Evolutionary conservation across 2,113 vertebrate species (phyloP), one percentile per base, ranked within the genome.

Genomic region (Macroglossus sobrinus): DNA sequence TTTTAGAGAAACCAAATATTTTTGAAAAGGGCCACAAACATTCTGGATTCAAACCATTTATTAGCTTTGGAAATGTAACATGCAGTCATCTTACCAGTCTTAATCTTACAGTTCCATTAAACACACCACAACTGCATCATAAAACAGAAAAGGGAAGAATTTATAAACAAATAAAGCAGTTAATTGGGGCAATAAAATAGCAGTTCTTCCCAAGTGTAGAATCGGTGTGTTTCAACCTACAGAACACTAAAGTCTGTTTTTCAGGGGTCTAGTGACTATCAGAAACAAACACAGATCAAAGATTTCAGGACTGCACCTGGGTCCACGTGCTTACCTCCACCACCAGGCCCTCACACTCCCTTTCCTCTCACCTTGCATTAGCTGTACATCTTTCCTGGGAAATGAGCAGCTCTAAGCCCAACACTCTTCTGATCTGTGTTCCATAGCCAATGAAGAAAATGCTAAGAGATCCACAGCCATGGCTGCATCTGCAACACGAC

Each of bases 91-190:
- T 95, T 91, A 88, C 96, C 96, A 94, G 95, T 84, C 93, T 97
- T 95, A 93, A 96, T 97, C 96, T 91, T 82, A 35, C 68, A 91
- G 66, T 97, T 96, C 96, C 96, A 97, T 97, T 97, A 98, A 98
- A 97, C 76, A 94, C 72, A 97, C 96, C 96, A 95, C 97, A 96
- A 97, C 95, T 94, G 96, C 96, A 93, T 95, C 97, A 97, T 98
- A 98, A 98, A 98, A 97, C 91, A 93, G 96, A 97, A 97, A 98
- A 94, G 96, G 92, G 95, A 97, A 98, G 97, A 97, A 97, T 98
- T 98, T 97, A 97, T 97, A 98, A 98, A 97, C 97, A 97, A 98
- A 97, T 98, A 98, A 97, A 98, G 94, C 91, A 93, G 94, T 98
- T 97, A 97, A 97, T 97, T 97, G 97, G 94, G 96, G 96, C 91